These are phyloP conservation scores for Andricus quercusramuli DNA, from an alignment of 2,888 invertebrate species.

Conservation along the genomic window DNA sequence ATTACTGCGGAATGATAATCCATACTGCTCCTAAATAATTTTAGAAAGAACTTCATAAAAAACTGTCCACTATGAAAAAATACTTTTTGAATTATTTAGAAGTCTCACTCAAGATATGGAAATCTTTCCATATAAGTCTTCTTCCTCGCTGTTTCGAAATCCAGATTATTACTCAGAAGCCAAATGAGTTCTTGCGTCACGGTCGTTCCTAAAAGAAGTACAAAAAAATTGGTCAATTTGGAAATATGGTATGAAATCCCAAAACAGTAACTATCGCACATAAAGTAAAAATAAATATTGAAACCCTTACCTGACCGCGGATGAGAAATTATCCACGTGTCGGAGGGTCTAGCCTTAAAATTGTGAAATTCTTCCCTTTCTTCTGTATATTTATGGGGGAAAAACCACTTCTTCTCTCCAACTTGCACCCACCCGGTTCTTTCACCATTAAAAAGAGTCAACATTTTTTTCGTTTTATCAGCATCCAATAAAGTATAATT, in stretches of 20 bases:
- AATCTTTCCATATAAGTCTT: slow-evolving; percentile 84
- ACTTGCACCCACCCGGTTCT: slow-evolving; percentile 87
- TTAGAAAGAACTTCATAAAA: background rate
- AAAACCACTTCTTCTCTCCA: slow-evolving; percentile 87
- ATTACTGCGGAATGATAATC: slow-evolving; percentile 81
- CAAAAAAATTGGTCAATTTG: no score
- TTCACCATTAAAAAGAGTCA: slow-evolving; percentile 81
- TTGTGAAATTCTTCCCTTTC: slow-evolving; percentile 85
- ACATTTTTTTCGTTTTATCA: slow-evolving; percentile 64
- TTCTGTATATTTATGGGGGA: slow-evolving; percentile 84
- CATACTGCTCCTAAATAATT: no score
- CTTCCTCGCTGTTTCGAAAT: slow-evolving; percentile 84
- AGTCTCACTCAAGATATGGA: slow-evolving; percentile 89
- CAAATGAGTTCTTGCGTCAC: slow-evolving; percentile 84
- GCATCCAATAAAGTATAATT: slow-evolving; percentile 62
- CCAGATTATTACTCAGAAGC: slow-evolving; percentile 87
- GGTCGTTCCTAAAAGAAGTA: no score
- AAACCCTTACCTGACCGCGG: slow-evolving; percentile 86
- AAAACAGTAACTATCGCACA: no score
- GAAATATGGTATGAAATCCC: no score
- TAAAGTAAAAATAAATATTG: background rate
- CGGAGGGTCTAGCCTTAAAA: slow-evolving; percentile 84
- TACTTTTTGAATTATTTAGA: background rate
- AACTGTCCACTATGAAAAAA: background rate
- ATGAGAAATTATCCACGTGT: slow-evolving; percentile 84